Conservation (phyloP, 2,113 vertebrate species). For the Malurus alboscapulatus region DNA sequence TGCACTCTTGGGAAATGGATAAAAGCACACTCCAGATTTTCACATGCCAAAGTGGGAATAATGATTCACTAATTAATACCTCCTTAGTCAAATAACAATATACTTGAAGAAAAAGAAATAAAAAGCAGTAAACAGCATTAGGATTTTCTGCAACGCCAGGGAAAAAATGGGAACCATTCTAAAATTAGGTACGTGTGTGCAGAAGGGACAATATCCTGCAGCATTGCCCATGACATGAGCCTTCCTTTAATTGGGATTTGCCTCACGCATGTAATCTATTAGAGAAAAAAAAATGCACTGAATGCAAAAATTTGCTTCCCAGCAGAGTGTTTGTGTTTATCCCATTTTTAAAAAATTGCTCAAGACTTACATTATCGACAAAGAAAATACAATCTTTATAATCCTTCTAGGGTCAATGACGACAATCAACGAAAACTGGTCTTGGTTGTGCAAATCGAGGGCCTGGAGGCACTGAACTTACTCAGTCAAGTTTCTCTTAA, state of each 20-base stretch:
- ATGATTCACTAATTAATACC: constrained; percentile 64
- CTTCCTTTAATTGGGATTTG: not conserved
- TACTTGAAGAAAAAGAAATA: not conserved
- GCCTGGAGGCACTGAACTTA: constrained; percentile 24
- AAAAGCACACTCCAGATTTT: constrained; percentile 57
- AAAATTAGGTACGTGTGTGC: not conserved
- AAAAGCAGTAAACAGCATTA: constrained; percentile 9
- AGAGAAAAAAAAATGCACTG: not conserved
- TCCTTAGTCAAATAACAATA: constrained; percentile 38
- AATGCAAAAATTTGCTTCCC: not conserved
- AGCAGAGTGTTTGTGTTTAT: constrained; percentile 27
- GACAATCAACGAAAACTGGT: constrained; percentile 1
- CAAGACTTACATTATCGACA: constrained; percentile 14
- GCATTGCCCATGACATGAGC: not conserved
- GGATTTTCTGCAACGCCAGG: constrained; percentile 8
- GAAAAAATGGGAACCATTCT: constrained; percentile 28
- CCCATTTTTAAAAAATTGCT: not conserved
- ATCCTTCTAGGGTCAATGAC: not conserved
- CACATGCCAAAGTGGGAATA: constrained; percentile 61
- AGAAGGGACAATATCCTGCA: not conserved
- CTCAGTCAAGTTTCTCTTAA: constrained; percentile 18
- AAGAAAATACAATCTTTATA: not conserved
- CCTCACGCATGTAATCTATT: not conserved
- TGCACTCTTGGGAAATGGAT: constrained; percentile 56
- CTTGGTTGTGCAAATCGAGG: constrained; percentile 41